A percentile compares a stretch with the other conserved stretches of the same genome.
Conservation (phyloP, 2,888 invertebrate species). For the Mantis religiosa region DNA sequence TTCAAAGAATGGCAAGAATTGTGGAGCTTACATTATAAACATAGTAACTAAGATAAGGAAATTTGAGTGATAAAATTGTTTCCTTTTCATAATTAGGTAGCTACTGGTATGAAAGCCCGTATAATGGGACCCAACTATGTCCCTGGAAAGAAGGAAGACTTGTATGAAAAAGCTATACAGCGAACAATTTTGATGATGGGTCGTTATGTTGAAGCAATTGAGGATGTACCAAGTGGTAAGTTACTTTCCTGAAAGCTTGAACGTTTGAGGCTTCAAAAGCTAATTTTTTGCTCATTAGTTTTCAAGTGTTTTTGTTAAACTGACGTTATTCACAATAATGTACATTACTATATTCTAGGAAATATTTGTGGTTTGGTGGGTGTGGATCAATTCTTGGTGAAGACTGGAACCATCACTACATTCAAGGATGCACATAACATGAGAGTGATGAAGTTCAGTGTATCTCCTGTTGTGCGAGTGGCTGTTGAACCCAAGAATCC, state of each 20-base stretch:
- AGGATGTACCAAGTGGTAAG: conserved; percentile 92
- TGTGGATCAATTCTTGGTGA: conserved; percentile 98
- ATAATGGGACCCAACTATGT: conserved; percentile 99
- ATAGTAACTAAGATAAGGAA: neutral
- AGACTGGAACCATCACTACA: conserved; percentile 98
- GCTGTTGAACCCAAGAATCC: conserved; percentile 99
- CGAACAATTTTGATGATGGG: conserved; percentile 99
- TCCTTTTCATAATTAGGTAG: conserved; percentile 10
- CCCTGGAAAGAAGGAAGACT: conserved; percentile 98
- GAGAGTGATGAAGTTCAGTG: conserved; percentile 99
- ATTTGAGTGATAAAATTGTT: no score
- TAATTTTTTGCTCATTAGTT: no score
- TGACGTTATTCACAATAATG: neutral
- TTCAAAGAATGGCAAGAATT: neutral
- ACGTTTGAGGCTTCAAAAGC: no score
- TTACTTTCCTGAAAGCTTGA: neutral
- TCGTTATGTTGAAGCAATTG: conserved; percentile 97
- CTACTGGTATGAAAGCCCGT: conserved; percentile 56
- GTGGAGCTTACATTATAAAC: neutral
- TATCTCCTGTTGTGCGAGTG: conserved; percentile 98
- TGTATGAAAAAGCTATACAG: conserved; percentile 98
- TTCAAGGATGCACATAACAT: conserved; percentile 99
- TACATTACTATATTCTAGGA: conserved; percentile 46
- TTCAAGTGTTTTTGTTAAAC: neutral
- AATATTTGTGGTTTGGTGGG: conserved; percentile 99